phyloP scores from a whole-genome alignment of 2,888 invertebrate species.

The Mesorhabditis sp. region DNA sequence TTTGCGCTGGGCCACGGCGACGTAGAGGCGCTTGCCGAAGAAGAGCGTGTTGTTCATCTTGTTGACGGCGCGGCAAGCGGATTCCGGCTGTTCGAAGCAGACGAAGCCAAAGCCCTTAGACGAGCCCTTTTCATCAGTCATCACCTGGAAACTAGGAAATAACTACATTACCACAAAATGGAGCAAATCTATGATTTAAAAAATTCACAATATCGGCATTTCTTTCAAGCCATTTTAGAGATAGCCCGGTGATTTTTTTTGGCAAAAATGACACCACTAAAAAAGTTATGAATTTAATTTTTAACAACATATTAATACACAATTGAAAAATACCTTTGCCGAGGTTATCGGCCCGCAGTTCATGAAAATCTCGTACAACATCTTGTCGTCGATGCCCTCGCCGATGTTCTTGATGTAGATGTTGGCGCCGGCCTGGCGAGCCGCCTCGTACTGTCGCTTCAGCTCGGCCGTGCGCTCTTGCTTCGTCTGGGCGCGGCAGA shows the following conservation, averaged over 20 bases:
- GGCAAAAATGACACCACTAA: too few relatives aligned
- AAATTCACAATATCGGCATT: constrained; percentile 57
- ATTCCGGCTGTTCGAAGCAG: constrained; percentile 93
- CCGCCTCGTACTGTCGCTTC: constrained; percentile 71
- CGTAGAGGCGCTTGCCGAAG: constrained; percentile 93
- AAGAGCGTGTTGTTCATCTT: constrained; percentile 90
- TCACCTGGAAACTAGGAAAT: constrained; percentile 67
- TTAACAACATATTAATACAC: too few relatives aligned
- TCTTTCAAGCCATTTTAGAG: too few relatives aligned
- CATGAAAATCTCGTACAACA: constrained; percentile 88
- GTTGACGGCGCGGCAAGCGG: constrained; percentile 92
- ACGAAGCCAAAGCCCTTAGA: constrained; percentile 92
- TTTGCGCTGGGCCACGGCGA: constrained; percentile 95
- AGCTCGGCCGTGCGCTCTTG: constrained; percentile 93
- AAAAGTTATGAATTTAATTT: too few relatives aligned
- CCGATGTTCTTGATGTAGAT: constrained; percentile 98
- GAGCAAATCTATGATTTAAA: too few relatives aligned
- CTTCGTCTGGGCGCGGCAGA: constrained; percentile 97
- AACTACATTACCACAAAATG: too few relatives aligned
- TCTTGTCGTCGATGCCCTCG: constrained; percentile 93
- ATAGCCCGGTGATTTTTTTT: too few relatives aligned
- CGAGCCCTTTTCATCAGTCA: constrained; percentile 79
- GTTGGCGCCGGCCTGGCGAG: constrained; percentile 77
- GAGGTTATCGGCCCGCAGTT: constrained; percentile 97
- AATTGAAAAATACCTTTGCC: constrained; percentile 73